Percentiles rank a stretch among this genome's conserved stretches.
Conservation (phyloP, 2,888 invertebrate genomes). For the Pyrrhia umbra region DNA sequence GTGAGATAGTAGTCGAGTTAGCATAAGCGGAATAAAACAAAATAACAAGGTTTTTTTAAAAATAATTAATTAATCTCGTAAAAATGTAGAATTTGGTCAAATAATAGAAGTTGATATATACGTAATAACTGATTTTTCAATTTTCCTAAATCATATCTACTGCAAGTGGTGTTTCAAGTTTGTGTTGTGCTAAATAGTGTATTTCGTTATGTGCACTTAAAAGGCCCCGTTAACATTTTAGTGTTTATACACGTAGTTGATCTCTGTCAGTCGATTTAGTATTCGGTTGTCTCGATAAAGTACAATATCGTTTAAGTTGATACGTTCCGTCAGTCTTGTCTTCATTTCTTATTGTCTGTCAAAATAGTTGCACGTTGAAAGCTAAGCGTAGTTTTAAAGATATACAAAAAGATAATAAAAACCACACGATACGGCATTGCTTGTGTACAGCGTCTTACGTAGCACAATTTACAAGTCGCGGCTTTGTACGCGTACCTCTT, state of each 20-base stretch:
- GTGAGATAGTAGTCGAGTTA: neutral
- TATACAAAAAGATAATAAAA: conserved; percentile 75
- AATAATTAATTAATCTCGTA: neutral
- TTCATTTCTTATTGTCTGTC: conserved; percentile 61
- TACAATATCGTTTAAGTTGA: conserved; percentile 25
- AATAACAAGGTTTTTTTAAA: neutral
- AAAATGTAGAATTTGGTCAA: conserved; percentile 21
- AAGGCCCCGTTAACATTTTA: conserved; percentile 66
- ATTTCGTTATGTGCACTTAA: conserved; percentile 68
- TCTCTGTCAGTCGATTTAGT: conserved; percentile 64
- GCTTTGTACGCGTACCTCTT: conserved; percentile 93
- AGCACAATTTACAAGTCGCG: conserved; percentile 84
- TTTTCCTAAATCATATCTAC: conserved; percentile 55
- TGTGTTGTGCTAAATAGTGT: conserved; percentile 67
- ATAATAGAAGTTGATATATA: conserved; percentile 1
- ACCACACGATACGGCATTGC: conserved; percentile 86
- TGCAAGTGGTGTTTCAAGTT: conserved; percentile 67
- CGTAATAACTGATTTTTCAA: conserved; percentile 31
- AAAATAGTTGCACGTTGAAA: conserved; percentile 79
- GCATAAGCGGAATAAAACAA: too few relatives aligned
- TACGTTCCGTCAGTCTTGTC: conserved; percentile 53
- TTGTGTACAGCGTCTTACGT: conserved; percentile 86
- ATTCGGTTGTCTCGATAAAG: conserved; percentile 47
- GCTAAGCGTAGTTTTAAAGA: conserved; percentile 84
- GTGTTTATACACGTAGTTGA: conserved; percentile 69